Conservation (phyloP, 1,140 invertebrate genomes). For the Ptiloglossa arizonensis region DNA sequence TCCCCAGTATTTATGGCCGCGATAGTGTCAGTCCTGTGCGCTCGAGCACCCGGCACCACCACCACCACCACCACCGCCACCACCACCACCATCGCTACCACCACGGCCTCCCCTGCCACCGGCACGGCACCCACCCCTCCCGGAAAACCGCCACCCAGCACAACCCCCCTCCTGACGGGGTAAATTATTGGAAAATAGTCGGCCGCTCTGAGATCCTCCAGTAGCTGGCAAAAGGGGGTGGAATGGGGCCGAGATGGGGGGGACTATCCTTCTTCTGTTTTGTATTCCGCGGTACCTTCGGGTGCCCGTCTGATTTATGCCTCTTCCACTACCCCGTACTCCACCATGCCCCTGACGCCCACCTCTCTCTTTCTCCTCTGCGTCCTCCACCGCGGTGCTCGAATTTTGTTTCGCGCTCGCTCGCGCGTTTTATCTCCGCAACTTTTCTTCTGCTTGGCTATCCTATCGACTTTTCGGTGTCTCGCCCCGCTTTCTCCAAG, state of each 20-base stretch:
- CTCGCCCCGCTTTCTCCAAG: neutral
- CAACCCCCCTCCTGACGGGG: conserved; percentile 36
- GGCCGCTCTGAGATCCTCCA: conserved; percentile 65
- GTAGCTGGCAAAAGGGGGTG: conserved; percentile 11
- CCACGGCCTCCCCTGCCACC: conserved; percentile 25
- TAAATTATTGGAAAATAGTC: conserved; percentile 78
- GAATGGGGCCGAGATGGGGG: too few relatives aligned
- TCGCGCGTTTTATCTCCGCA: conserved; percentile 38
- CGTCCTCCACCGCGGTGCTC: neutral
- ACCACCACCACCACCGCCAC: conserved; percentile 24
- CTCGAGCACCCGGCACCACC: conserved; percentile 58
- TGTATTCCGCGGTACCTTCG: conserved; percentile 72
- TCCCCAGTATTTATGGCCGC: conserved; percentile 74
- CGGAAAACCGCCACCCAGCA: conserved; percentile 62
- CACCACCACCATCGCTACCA: conserved; percentile 36
- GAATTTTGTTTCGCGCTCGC: conserved; percentile 65
- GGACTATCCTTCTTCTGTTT: conserved; percentile 72
- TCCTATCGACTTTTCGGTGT: conserved; percentile 40
- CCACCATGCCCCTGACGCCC: neutral
- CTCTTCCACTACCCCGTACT: conserved; percentile 37
- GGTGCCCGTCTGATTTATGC: conserved; percentile 67
- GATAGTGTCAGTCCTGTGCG: conserved; percentile 77
- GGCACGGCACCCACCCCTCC: conserved; percentile 22
- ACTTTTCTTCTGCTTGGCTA: conserved; percentile 29
- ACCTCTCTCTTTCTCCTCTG: neutral